Percentiles rank a stretch among this genome's conserved stretches.
Evolutionary conservation across 2,888 invertebrate genomes (phyloP).

Genomic region (Crepidodera aurea): DNA sequence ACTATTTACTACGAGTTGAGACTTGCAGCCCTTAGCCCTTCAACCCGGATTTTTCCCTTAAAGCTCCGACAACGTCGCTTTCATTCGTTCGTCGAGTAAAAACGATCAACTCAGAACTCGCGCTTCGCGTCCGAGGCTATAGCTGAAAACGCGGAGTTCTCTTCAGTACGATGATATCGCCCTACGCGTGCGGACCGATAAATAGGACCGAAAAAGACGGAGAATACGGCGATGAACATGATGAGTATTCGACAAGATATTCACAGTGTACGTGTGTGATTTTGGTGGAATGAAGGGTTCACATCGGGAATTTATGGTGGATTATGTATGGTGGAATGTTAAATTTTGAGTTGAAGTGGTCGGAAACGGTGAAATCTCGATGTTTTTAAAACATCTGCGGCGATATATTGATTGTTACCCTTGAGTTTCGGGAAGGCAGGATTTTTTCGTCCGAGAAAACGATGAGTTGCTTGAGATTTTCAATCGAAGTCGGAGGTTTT

Average conservation of each 20-base stretch:
- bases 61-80: conserved; percentile 1
- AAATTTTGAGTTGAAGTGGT: conserved; percentile 10
- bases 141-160: conserved; percentile 8
- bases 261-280: conserved; percentile 41
- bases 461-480: not conserved
- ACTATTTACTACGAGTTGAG: too few relatives aligned
- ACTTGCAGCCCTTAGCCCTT: too few relatives aligned
- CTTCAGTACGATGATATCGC: conserved; percentile 50
- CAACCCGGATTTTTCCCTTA: conserved; percentile 15
- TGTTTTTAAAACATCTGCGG: conserved; percentile 27
- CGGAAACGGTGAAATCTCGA: not conserved
- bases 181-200: conserved; percentile 50
- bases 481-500: too few relatives aligned
- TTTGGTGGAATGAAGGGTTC: conserved; percentile 35
- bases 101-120: conserved; percentile 13
- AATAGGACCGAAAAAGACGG: conserved; percentile 44
- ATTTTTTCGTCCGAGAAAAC: conserved; percentile 1
- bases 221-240: conserved; percentile 36
- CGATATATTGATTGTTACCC: conserved; percentile 19
- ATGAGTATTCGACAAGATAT: conserved; percentile 39
- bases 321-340: conserved; percentile 13
- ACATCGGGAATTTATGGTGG: conserved; percentile 25
- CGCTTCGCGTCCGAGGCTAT: conserved; percentile 3
- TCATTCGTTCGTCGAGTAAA: conserved; percentile 15
- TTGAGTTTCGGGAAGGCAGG: conserved; percentile 12